These are phyloP conservation scores for Chaenocephalus aceratus DNA, from an alignment of 2,113 vertebrate genomes.

Conservation along the genomic window DNA sequence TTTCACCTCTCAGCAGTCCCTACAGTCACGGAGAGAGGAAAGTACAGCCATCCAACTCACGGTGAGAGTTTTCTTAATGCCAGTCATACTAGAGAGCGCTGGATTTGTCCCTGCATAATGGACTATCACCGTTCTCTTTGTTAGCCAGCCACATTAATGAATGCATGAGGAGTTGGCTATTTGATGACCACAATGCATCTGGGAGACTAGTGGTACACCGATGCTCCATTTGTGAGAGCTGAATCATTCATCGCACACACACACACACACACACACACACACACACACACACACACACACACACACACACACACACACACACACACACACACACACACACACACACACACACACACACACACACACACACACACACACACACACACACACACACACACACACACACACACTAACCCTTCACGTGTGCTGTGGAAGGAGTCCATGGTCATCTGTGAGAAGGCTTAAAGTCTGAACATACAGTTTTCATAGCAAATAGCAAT, in stretches of 20 bases:
- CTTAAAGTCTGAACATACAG: too few species aligned
- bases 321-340: too few species aligned
- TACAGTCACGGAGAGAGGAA: conserved; percentile 41
- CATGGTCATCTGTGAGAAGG: too few species aligned
- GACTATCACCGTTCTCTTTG: conserved; percentile 73
- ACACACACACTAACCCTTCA: too few species aligned
- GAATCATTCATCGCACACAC: conserved; percentile 69
- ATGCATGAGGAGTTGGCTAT: conserved; percentile 77
- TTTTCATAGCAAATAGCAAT: too few species aligned
- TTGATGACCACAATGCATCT: conserved; percentile 76
- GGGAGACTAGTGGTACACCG: conserved; percentile 66
- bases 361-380: too few species aligned
- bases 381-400: too few species aligned
- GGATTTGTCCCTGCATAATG: conserved; percentile 75
- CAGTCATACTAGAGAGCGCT: conserved; percentile 51
- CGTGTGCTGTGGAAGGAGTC: too few species aligned
- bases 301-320: too few species aligned
- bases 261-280: neutral
- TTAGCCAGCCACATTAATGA: conserved; percentile 74
- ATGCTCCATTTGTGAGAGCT: conserved; percentile 77
- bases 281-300: too few species aligned
- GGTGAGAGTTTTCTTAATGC: conserved; percentile 6
- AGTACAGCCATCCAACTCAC: conserved; percentile 39
- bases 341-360: too few species aligned
- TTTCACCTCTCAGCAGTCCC: conserved; percentile 55